phyloP scores from a whole-genome alignment of 2,888 invertebrate species.

The Lysandra bellargus region DNA sequence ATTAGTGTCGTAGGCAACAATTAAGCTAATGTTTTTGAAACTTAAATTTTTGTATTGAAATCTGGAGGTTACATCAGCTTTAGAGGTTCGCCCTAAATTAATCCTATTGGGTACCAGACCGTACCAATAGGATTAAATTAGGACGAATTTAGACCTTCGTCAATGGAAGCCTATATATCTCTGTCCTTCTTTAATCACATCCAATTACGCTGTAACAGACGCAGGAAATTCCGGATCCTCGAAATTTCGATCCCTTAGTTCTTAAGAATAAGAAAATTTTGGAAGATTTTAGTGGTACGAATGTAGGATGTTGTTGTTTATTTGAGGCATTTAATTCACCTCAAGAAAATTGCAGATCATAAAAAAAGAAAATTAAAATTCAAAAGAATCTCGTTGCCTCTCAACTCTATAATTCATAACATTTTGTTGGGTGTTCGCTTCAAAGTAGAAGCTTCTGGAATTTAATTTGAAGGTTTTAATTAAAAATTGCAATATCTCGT shows the following conservation, averaged over 20 bases:
- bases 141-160: neutral
- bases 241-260: neutral
- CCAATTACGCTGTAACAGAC: neutral
- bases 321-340: neutral
- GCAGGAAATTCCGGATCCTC: neutral
- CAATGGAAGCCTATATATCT: conserved; percentile 8
- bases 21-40: neutral
- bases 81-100: neutral
- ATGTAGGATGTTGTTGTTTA: neutral
- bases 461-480: conserved; percentile 19
- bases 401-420: conserved; percentile 18
- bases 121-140: neutral
- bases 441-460: conserved; percentile 20
- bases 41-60: neutral
- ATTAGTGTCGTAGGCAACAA: neutral
- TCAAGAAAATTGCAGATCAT: neutral
- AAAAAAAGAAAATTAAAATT: neutral
- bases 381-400: neutral
- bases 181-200: conserved; percentile 1
- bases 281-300: neutral
- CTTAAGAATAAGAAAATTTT: neutral
- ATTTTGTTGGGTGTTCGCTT: neutral
- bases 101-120: neutral
- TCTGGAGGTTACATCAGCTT: neutral
- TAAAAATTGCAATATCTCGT: conserved; percentile 2